Evolutionary conservation across 2,797 vertebrate species (phyloP).

Genomic region (Paramormyrops hopkinsi): DNA sequence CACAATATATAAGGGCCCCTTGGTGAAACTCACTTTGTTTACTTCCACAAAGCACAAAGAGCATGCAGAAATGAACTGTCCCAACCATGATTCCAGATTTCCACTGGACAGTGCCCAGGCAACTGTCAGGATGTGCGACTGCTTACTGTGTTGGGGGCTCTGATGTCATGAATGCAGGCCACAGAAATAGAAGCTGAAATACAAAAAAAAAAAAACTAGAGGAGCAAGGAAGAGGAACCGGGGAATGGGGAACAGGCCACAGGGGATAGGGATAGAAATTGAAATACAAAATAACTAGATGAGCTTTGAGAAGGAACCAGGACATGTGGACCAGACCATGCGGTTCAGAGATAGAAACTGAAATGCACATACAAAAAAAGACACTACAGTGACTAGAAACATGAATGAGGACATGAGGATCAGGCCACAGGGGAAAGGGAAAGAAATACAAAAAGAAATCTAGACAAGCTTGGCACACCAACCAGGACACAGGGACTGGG

Average conservation of each 20-base stretch:
- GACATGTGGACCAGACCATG: background rate
- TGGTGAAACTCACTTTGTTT: background rate
- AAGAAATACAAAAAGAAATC: background rate
- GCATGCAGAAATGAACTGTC: background rate
- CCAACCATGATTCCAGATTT: background rate
- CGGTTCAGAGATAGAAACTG: background rate
- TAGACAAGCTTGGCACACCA: background rate
- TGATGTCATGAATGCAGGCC: background rate
- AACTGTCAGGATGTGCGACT: background rate
- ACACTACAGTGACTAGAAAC: background rate
- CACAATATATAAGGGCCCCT: background rate
- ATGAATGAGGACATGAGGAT: background rate
- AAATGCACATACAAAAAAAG: background rate
- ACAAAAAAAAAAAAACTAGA: background rate
- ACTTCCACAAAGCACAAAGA: background rate
- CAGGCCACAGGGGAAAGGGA: background rate
- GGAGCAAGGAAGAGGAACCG: background rate
- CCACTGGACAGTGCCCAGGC: background rate
- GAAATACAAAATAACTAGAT: background rate
- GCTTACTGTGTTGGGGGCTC: background rate
- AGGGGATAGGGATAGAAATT: background rate
- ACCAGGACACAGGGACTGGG: background rate
- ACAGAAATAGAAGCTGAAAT: background rate
- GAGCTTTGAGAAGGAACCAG: background rate
- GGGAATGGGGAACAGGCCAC: background rate